Base-by-base conservation (phyloP, 2,888 invertebrate species). In the Griposia aprilina region DNA sequence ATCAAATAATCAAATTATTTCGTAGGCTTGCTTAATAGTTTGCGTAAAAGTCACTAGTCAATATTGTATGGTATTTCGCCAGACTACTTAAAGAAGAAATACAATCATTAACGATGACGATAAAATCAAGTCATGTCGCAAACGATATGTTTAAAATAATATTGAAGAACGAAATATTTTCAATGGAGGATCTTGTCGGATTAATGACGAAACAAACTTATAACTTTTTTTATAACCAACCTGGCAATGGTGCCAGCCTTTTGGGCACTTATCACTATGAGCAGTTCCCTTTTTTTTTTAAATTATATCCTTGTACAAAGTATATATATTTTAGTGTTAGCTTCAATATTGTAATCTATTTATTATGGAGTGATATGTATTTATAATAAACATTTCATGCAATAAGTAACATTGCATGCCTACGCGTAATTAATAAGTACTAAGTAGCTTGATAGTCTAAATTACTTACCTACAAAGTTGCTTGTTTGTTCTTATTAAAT, bases 101-200 rank as follows among this genome's bases (percentile, higher is more conserved):
- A 65, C 23, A 45, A n/a, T 59, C 20, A 57, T 20, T 52, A 45
- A 59, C n/a, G 50, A 13, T 2, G 30, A 30, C 23, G 41, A 69
- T 70, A 41, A 59, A 70, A 79, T 52, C 36, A 13, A 26, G 10
- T 52, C 45, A 59, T 10, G 17, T 63, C 41, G 69, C 57, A 30
- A 70, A 59, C 57, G 50, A 52, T 60, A 50, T 78, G 65, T 69
- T n/a, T n/a, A 52, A 52, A 52, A 52, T 70, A 78, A 59, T 59
- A 67, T n/a, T 3, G 36, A 62, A 72, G 36, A 71, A 55, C n/a
- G 17, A 23, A 69, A 62, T 8, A 15, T 5, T n/a, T 30, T 52
- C 26, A 74, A 8, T 15, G 13, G n/a, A 75, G 55, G 36, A 68
- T 76, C 15, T 62, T 68, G 48, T 30, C 48, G 26, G 36, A 26